A percentile compares a stretch with the other conserved stretches of the same genome.
These are phyloP conservation scores for Andrena dorsata DNA, from an alignment of 2,888 invertebrate species.

Conservation along the genomic window DNA sequence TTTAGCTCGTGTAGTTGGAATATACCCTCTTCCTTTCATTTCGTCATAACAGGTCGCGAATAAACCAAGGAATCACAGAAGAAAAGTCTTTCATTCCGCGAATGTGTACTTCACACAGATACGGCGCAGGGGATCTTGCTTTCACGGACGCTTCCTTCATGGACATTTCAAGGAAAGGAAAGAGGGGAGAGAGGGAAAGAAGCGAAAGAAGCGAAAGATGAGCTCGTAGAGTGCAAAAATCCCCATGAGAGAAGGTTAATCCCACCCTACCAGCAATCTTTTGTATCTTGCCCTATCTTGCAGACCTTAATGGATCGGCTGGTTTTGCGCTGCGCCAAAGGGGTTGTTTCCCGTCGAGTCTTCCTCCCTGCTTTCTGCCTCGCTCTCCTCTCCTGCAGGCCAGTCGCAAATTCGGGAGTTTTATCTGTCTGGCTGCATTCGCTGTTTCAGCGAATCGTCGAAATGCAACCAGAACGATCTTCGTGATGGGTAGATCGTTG, in stretches of 20 bases:
- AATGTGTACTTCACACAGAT: neutral
- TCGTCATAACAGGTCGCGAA: no score
- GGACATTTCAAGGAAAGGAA: neutral
- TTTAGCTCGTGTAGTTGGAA: no score
- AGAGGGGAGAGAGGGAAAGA: neutral
- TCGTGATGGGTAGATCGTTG: slow-evolving; percentile 14
- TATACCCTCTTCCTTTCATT: no score
- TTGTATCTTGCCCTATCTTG: slow-evolving; percentile 59
- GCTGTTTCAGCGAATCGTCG: slow-evolving; percentile 13
- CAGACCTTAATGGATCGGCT: slow-evolving; percentile 73
- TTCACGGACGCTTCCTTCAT: neutral
- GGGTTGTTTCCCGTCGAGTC: slow-evolving; percentile 67
- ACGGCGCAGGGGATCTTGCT: neutral
- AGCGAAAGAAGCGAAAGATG: slow-evolving; percentile 12
- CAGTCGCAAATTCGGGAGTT: slow-evolving; percentile 73
- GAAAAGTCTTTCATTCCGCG: neutral
- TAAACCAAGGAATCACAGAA: neutral
- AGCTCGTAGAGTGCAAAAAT: slow-evolving; percentile 34
- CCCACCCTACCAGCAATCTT: slow-evolving; percentile 61
- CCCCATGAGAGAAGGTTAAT: slow-evolving; percentile 63
- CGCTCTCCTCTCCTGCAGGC: slow-evolving; percentile 39
- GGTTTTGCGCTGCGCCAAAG: slow-evolving; percentile 68
- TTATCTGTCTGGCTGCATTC: slow-evolving; percentile 63
- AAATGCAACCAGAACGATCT: slow-evolving; percentile 13
- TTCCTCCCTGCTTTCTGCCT: slow-evolving; percentile 33